Evolutionary conservation across 2,888 invertebrate species (phyloP).

Genomic region (Dynastes grantii): DNA sequence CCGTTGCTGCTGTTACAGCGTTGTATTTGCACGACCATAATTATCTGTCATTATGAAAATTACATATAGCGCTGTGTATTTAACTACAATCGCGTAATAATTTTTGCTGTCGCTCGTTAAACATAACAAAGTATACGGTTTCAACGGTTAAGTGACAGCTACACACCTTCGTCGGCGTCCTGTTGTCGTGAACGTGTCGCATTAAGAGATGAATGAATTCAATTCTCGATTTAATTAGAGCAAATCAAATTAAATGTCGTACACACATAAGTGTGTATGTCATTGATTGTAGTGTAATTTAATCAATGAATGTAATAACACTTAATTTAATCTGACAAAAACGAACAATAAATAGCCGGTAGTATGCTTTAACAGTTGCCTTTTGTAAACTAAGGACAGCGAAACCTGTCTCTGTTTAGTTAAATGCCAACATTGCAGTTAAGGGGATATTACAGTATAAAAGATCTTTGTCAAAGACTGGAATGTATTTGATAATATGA

Average conservation of each 20-base stretch:
- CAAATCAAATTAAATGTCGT: conserved; percentile 13
- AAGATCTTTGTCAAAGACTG: neutral
- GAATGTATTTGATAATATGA: too few relatives aligned
- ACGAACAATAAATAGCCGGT: too few relatives aligned
- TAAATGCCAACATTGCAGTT: neutral
- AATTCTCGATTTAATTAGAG: neutral
- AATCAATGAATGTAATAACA: neutral
- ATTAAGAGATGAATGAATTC: neutral
- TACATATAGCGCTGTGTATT: conserved; percentile 23
- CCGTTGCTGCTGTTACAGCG: neutral
- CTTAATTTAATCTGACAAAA: neutral
- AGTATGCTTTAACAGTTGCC: too few relatives aligned
- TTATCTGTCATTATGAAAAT: conserved; percentile 45
- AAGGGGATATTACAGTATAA: neutral
- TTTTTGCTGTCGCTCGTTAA: conserved; percentile 38
- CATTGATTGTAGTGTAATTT: conserved; percentile 2
- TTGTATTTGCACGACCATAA: conserved; percentile 26
- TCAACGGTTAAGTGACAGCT: conserved; percentile 20
- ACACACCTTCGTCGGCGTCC: conserved; percentile 16
- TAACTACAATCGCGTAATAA: conserved; percentile 43
- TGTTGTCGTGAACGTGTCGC: neutral
- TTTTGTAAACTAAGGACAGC: too few relatives aligned
- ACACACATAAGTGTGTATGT: neutral
- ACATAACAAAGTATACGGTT: conserved; percentile 32
- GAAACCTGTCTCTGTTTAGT: too few relatives aligned